These are phyloP conservation scores for Phyllostomus hastatus DNA, from an alignment of 2,113 vertebrate genomes.

Conservation along the genomic window DNA sequence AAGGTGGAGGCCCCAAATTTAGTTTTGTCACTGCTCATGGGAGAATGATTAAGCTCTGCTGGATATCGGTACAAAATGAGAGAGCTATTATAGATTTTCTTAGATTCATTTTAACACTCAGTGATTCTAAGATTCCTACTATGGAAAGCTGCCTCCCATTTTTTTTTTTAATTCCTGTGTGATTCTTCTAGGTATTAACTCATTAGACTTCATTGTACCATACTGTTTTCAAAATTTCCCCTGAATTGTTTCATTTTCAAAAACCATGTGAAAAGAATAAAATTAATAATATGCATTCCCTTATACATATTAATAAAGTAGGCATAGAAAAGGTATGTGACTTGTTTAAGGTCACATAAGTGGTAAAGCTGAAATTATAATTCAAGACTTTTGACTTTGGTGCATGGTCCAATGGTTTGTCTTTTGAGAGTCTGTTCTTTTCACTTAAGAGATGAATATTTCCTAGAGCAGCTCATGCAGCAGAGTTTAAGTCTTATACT, in stretches of 20 bases:
- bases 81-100: neutral
- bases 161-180: neutral
- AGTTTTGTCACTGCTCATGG: neutral
- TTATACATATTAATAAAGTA: neutral
- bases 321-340: neutral
- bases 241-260: neutral
- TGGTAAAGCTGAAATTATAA: neutral
- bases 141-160: neutral
- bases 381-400: neutral
- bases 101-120: neutral
- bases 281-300: neutral
- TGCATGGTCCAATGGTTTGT: neutral
- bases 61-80: neutral
- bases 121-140: neutral
- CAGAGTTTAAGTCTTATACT: neutral
- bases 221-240: neutral
- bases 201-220: neutral
- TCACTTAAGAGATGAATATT: neutral
- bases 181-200: neutral
- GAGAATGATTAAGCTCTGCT: neutral
- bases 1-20: neutral
- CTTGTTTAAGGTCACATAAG: neutral
- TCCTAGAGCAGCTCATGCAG: neutral
- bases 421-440: neutral
- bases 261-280: neutral